Evolutionary conservation across 1,140 invertebrate species (phyloP).

Genomic region (Popillia japonica): DNA sequence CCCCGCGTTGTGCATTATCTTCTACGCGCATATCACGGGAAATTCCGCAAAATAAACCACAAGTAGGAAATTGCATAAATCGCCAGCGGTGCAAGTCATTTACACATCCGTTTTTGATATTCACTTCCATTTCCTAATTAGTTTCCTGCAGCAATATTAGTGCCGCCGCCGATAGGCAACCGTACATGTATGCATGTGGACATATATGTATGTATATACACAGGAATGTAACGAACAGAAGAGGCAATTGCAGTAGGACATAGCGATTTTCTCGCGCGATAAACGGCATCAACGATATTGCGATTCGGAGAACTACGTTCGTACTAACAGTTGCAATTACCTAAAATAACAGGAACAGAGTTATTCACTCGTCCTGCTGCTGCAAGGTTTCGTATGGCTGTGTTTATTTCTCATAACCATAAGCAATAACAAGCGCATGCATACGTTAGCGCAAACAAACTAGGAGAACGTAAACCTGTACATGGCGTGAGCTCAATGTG

Average conservation of each 20-base stretch:
- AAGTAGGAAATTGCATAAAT: background rate
- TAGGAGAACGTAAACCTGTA: background rate
- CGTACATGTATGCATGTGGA: no score
- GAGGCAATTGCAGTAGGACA: conserved; percentile 3
- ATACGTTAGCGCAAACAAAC: background rate
- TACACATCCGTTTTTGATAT: conserved; percentile 5
- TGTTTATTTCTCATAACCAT: conserved; percentile 1
- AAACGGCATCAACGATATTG: background rate
- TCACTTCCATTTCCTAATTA: conserved; percentile 10
- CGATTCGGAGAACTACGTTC: conserved; percentile 1
- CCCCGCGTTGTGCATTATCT: no score
- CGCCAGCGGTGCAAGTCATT: background rate
- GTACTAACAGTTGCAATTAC: background rate
- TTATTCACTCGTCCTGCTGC: background rate
- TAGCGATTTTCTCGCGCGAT: background rate
- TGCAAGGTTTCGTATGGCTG: background rate
- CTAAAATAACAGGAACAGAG: background rate
- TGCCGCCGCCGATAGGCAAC: background rate
- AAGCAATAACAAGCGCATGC: background rate
- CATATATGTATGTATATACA: no score
- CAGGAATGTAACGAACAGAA: background rate
- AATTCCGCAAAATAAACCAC: no score
- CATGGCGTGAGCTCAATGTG: no score
- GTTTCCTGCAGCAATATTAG: conserved; percentile 3
- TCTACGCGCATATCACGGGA: no score